phyloP scores from a whole-genome alignment of 2,797 vertebrate genomes.

The Podarcis lilfordi region DNA sequence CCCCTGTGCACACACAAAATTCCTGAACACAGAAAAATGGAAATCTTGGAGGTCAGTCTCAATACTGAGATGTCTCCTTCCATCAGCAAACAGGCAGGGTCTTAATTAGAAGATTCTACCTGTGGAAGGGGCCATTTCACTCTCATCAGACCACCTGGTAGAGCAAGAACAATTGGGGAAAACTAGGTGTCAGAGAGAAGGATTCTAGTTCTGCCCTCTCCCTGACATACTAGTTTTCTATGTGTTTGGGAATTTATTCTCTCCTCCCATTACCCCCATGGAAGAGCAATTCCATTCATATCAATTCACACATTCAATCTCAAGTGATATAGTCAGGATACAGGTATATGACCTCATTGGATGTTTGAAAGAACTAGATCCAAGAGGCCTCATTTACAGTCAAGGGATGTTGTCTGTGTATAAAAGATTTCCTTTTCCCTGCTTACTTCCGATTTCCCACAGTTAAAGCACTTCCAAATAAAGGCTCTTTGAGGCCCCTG shows the following conservation, averaged over 20 bases:
- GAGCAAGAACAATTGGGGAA: no score
- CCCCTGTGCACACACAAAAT: not conserved
- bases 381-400: slow-evolving; percentile 74
- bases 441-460: slow-evolving; percentile 81
- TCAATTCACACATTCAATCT: not conserved
- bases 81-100: no score
- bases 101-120: no score
- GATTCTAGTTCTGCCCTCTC: not conserved
- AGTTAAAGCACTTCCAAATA: slow-evolving; percentile 76
- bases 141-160: no score
- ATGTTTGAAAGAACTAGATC: not conserved
- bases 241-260: not conserved
- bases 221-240: not conserved
- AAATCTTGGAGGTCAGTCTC: no score
- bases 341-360: not conserved
- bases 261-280: not conserved
- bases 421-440: slow-evolving; percentile 73
- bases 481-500: slow-evolving; percentile 66
- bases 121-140: no score
- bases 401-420: slow-evolving; percentile 62
- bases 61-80: no score
- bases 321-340: no score
- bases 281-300: not conserved
- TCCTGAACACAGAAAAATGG: not conserved
- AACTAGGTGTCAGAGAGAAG: not conserved